phyloP scores from a whole-genome alignment of 1,140 invertebrate species.

The Drosophila tristis region DNA sequence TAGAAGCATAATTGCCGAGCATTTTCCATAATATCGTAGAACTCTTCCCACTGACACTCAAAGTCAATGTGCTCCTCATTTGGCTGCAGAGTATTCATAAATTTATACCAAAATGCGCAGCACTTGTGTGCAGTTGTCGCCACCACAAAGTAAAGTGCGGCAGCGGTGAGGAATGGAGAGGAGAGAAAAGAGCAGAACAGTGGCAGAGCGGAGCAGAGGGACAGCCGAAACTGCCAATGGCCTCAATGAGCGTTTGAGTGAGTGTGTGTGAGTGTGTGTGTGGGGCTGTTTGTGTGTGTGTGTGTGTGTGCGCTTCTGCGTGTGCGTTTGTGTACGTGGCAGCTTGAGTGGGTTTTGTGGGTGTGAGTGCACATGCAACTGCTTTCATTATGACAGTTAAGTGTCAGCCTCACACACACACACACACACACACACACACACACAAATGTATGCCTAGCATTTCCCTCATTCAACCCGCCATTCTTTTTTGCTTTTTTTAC shows the following conservation, averaged over 20 bases:
- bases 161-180: neutral
- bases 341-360: conserved; percentile 3
- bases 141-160: conserved; percentile 55
- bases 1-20: too few species aligned
- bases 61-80: neutral
- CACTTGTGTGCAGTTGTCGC: conserved; percentile 72
- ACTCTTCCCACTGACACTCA: neutral
- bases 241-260: conserved; percentile 57
- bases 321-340: conserved; percentile 15
- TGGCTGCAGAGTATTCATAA: conserved; percentile 37
- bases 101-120: conserved; percentile 56
- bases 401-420: conserved; percentile 18
- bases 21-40: neutral
- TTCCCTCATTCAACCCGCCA: conserved; percentile 12
- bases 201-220: neutral
- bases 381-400: conserved; percentile 68
- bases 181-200: conserved; percentile 1
- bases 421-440: too few species aligned
- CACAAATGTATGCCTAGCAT: neutral
- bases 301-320: conserved; percentile 1
- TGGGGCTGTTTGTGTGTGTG: too few species aligned
- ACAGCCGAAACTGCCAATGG: conserved; percentile 64
- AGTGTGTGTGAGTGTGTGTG: conserved; percentile 1
- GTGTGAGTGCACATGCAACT: conserved; percentile 49
- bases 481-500: conserved; percentile 40